Evolutionary conservation across 1,140 invertebrate species (phyloP).

Genomic region (Caenorhabditis latens): DNA sequence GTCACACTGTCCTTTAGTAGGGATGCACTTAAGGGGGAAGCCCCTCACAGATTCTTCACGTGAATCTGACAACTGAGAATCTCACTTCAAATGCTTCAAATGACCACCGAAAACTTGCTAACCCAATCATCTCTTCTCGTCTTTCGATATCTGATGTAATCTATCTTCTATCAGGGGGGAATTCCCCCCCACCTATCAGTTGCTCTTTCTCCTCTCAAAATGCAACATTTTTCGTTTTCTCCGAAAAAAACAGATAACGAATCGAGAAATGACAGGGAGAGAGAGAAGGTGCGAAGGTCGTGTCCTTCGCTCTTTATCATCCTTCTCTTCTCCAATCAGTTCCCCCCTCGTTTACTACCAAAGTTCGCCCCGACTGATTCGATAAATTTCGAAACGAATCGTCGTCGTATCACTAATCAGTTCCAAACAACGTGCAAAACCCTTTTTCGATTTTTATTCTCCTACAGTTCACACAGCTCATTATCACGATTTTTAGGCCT

Average conservation of each 20-base stretch:
- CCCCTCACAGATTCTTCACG: neutral
- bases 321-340: neutral
- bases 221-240: slow-evolving; percentile 28
- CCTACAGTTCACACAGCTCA: too few relatives aligned
- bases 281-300: slow-evolving; percentile 40
- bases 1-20: too few relatives aligned
- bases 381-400: neutral
- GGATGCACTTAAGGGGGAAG: too few relatives aligned
- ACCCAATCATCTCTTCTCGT: neutral
- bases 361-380: neutral
- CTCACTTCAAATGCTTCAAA: neutral
- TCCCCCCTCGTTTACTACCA: neutral
- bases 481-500: too few relatives aligned
- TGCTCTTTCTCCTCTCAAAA: slow-evolving; percentile 35
- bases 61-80: neutral
- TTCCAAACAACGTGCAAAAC: too few relatives aligned
- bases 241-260: neutral
- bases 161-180: neutral
- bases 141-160: slow-evolving; percentile 43
- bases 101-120: slow-evolving; percentile 19
- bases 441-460: too few relatives aligned
- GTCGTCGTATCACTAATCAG: neutral
- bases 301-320: slow-evolving; percentile 45
- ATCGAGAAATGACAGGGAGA: neutral
- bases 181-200: slow-evolving; percentile 12